Percentiles rank a stretch among this genome's conserved stretches.
phyloP scores from a whole-genome alignment of 2,113 vertebrate genomes.

The Tyrannus savana region DNA sequence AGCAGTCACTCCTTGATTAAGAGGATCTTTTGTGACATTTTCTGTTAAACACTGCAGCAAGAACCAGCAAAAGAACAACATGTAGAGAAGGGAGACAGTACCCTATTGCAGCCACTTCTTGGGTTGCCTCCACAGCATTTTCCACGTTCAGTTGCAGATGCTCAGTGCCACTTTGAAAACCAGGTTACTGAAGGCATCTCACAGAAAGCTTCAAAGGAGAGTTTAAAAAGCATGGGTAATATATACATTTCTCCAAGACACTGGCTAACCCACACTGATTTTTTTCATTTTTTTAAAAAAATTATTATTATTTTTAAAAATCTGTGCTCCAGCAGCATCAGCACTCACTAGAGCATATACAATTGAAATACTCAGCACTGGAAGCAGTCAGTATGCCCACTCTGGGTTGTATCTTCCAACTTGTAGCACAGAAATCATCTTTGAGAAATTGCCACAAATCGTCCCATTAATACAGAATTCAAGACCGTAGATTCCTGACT shows the following conservation, averaged over 20 bases:
- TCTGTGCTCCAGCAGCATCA: background rate
- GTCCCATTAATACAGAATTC: background rate
- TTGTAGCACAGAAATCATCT: background rate
- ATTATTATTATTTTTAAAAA: background rate
- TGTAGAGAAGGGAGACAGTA: background rate
- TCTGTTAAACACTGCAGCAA: background rate
- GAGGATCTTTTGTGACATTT: background rate
- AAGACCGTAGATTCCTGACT: background rate
- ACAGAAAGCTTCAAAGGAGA: background rate
- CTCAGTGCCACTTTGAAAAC: conserved; percentile 22
- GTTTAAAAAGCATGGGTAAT: background rate
- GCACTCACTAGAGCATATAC: background rate
- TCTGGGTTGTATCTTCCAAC: background rate
- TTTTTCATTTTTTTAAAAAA: background rate
- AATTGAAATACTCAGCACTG: background rate
- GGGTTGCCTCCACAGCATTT: background rate
- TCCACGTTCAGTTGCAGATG: background rate
- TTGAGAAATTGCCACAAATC: background rate
- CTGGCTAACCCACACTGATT: background rate
- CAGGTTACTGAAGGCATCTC: background rate
- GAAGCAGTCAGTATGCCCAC: background rate
- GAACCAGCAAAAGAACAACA: background rate
- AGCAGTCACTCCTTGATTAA: background rate
- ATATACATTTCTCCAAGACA: background rate
- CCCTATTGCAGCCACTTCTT: background rate